Conservation (phyloP, 2,888 invertebrate genomes). For the Caenorhabditis sp. region DNA sequence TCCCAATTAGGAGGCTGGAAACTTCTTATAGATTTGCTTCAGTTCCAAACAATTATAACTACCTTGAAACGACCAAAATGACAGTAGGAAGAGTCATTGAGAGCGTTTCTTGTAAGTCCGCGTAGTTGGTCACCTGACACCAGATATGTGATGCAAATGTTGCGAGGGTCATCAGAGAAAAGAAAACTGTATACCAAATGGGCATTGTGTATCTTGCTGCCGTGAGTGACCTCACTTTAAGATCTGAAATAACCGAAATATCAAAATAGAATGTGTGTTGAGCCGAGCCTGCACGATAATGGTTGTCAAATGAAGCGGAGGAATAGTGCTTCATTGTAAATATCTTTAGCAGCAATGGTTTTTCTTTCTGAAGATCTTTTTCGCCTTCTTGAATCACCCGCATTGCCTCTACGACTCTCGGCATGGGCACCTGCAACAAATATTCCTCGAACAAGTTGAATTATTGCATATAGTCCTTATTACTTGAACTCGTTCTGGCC, state of each 20-base stretch:
- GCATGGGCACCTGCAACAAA: slow-evolving; percentile 69
- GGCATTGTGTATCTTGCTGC: slow-evolving; percentile 70
- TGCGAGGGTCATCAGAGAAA: slow-evolving; percentile 67
- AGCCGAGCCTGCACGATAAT: slow-evolving; percentile 61
- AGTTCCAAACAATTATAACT: not conserved
- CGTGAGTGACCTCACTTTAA: slow-evolving; percentile 68
- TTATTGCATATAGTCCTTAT: not conserved
- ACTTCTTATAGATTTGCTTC: not conserved
- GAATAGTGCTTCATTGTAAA: slow-evolving; percentile 66
- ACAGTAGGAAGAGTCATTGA: slow-evolving; percentile 57
- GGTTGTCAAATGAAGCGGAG: slow-evolving; percentile 66
- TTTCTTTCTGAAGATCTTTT: slow-evolving; percentile 44
- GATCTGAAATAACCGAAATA: too few species aligned
- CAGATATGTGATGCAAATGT: slow-evolving; percentile 72
- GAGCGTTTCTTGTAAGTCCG: slow-evolving; percentile 63
- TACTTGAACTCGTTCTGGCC: slow-evolving; percentile 71
- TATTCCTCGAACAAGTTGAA: not conserved
- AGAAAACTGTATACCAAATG: slow-evolving; percentile 69
- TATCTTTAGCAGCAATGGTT: slow-evolving; percentile 60
- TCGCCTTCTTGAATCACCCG: slow-evolving; percentile 55
- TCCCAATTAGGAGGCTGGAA: slow-evolving; percentile 64
- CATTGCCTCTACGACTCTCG: slow-evolving; percentile 67
- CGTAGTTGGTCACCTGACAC: slow-evolving; percentile 71
- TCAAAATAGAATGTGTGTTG: not conserved
- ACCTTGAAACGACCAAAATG: slow-evolving; percentile 67